Evolutionary conservation across 2,888 invertebrate species (phyloP).

Genomic region (Stenodema calcarata): DNA sequence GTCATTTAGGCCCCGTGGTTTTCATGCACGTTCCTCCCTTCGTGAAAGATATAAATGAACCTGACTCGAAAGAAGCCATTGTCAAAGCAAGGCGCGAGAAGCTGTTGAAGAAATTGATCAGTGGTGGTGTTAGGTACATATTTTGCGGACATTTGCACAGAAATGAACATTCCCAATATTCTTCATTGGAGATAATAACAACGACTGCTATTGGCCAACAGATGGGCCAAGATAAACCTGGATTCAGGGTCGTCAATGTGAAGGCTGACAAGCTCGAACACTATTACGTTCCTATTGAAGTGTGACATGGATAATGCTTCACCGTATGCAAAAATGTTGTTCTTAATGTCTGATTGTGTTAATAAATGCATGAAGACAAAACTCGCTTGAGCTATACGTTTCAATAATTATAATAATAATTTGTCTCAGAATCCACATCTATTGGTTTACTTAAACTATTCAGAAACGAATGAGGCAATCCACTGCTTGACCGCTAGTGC

Average conservation of each 20-base stretch:
- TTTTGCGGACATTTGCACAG: background rate
- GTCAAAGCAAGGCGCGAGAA: background rate
- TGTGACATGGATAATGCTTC: too few species aligned
- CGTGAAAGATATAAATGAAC: background rate
- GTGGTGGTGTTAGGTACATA: background rate
- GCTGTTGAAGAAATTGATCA: background rate
- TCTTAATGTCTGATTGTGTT: too few species aligned
- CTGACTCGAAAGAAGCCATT: background rate
- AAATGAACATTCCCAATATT: background rate
- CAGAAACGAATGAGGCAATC: too few species aligned
- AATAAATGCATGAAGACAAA: too few species aligned
- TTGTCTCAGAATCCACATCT: too few species aligned
- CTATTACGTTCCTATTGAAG: background rate
- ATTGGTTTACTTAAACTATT: too few species aligned
- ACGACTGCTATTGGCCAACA: background rate
- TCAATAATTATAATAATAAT: too few species aligned
- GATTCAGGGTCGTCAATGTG: background rate
- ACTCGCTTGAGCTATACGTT: too few species aligned
- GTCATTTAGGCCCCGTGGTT: background rate
- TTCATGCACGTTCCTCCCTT: slow-evolving; percentile 15
- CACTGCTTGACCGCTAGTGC: too few species aligned
- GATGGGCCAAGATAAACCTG: background rate
- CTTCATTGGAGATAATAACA: background rate
- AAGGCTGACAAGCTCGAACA: background rate
- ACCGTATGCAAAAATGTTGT: too few species aligned